These are phyloP conservation scores for Herminia tarsipennalis DNA, from an alignment of 2,888 invertebrate genomes.

Conservation along the genomic window DNA sequence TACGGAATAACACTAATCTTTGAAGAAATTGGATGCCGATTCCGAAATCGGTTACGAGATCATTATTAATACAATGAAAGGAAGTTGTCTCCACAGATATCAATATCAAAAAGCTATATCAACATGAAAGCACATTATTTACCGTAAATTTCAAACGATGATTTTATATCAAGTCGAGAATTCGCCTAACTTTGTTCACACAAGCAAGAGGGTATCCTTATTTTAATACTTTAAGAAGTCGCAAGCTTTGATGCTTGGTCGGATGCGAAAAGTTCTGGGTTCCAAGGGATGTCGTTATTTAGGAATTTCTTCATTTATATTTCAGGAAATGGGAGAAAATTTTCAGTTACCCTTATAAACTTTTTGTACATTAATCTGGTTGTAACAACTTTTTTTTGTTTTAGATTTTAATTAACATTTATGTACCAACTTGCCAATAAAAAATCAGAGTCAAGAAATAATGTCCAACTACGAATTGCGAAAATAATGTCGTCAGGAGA, in stretches of 20 bases:
- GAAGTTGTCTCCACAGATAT: too few relatives aligned
- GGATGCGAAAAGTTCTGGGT: constrained; percentile 44
- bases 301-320: constrained; percentile 47
- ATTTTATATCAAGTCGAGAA: constrained; percentile 31
- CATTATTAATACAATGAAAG: too few relatives aligned
- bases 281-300: constrained; percentile 48
- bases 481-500: too few relatives aligned
- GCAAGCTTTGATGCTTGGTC: constrained; percentile 47
- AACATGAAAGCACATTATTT: constrained; percentile 13
- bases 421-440: too few relatives aligned
- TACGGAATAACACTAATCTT: too few relatives aligned
- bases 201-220: constrained; percentile 39
- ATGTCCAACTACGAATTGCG: too few relatives aligned
- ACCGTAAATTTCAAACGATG: constrained; percentile 9
- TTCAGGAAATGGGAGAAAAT: constrained; percentile 44
- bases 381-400: constrained; percentile 23
- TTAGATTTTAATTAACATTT: too few relatives aligned
- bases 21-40: too few relatives aligned
- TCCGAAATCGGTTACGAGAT: too few relatives aligned
- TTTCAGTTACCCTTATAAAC: constrained; percentile 39
- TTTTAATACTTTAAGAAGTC: constrained; percentile 54
- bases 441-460: too few relatives aligned
- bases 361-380: constrained; percentile 39
- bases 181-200: constrained; percentile 32
- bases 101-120: constrained; percentile 1